Evolutionary conservation across 2,888 invertebrate genomes (phyloP), one percentile per base, ranked within the genome.

Genomic region (Caenorhabditis angaria): DNA sequence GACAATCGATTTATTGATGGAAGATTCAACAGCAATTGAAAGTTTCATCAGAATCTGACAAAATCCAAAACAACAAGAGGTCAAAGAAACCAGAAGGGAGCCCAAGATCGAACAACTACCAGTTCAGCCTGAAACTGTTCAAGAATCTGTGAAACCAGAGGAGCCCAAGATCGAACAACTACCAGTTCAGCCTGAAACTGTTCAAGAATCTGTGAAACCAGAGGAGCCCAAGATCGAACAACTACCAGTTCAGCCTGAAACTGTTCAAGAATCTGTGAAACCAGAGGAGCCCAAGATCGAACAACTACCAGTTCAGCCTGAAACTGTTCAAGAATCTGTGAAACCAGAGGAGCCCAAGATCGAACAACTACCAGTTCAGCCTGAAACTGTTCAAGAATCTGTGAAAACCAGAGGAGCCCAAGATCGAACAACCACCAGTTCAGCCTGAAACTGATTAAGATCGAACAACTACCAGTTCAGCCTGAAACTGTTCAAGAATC

Each of bases 241-340:
- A 18, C 12, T 25, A 47, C 27, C 65, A 41, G 50, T 27, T 27
- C 61, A 65, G 35, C 53, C 61, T 27, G 47, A 64, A 41, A 28
- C 41, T 27, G 67, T 51, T 27, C 41, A 66, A 58, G 27, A 35
- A n/a, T n/a, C n/a, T n/a, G n/a, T n/a, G 48, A 57, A 53, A 53
- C 62, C 68, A 66, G 66, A n/a, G 2, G 59, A 64, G 57, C 48
- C 57, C 32, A 48, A 48, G 54, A 57, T 58, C 14, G 64, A 65
- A 50, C 50, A 59, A 18, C n/a, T 35, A 20, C 59, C 65, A 59
- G 70, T 53, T 8, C 25, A 60, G 51, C 27, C 66, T 27, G 56
- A 35, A 47, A 22, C 24, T 29, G 55, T 59, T n/a, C 29, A 62
- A 32, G 61, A 54, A 20, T 25, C 8, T 20, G 56, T 41, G n/a